A percentile compares a stretch with the other conserved stretches of the same genome.
Conservation (phyloP, 2,113 vertebrate genomes). For the Saiga tatarica region DNA sequence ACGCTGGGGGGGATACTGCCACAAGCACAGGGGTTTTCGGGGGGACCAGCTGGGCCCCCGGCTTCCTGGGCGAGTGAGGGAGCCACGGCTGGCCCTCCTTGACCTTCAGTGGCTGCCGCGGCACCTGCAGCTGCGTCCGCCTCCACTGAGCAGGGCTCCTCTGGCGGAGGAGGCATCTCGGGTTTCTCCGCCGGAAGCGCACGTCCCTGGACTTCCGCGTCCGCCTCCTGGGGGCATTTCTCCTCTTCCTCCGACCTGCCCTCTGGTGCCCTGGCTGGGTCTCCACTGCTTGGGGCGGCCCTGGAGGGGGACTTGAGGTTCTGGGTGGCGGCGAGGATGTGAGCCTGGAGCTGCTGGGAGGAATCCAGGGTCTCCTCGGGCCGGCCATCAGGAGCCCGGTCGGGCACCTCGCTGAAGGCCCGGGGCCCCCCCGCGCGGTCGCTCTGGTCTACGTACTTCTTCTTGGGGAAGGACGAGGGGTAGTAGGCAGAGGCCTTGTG, state of each 20-base stretch:
- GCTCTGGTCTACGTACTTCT: conserved; percentile 87
- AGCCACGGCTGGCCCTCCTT: background rate
- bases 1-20: background rate
- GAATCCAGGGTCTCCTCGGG: conserved; percentile 81
- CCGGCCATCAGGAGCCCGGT: conserved; percentile 66
- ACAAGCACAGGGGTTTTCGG: conserved; percentile 1
- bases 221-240: rapidly evolving
- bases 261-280: conserved; percentile 53
- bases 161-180: rapidly evolving
- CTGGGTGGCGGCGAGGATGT: conserved; percentile 87
- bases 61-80: background rate
- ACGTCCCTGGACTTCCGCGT: background rate
- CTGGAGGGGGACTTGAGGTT: conserved; percentile 87
- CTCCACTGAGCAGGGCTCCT: background rate
- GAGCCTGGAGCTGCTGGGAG: conserved; percentile 86
- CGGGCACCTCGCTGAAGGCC: conserved; percentile 84
- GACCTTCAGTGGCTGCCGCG: background rate
- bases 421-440: conserved; percentile 80
- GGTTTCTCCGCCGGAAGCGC: rapidly evolving
- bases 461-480: conserved; percentile 89
- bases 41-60: background rate
- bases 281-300: conserved; percentile 74
- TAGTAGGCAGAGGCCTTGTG: conserved; percentile 95
- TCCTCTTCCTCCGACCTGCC: background rate
- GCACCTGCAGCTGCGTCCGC: background rate